phyloP scores from a whole-genome alignment of 2,113 vertebrate species.

The Zootoca vivipara region DNA sequence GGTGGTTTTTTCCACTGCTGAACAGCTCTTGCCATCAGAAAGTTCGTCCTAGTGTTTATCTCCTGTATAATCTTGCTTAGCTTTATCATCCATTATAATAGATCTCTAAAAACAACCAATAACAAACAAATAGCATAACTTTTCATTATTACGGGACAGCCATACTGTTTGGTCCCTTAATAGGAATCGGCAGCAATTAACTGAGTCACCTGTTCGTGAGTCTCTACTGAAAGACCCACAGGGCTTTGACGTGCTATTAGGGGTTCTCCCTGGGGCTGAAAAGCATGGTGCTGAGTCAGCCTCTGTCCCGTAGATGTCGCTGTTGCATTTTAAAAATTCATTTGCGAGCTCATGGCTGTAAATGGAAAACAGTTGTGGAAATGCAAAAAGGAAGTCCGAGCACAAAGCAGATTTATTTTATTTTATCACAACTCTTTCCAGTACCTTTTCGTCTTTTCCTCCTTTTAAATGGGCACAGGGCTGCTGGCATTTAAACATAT shows the following conservation, averaged over 20 bases:
- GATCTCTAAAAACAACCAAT: neutral
- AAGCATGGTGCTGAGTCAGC: neutral
- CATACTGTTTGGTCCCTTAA: neutral
- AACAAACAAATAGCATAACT: neutral
- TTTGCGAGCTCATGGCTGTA: neutral
- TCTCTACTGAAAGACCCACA: neutral
- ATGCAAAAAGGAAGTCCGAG: neutral
- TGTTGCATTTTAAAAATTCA: neutral
- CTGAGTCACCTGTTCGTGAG: neutral
- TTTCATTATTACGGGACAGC: neutral
- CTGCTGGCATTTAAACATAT: neutral
- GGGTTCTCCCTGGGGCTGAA: neutral
- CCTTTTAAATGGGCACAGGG: neutral
- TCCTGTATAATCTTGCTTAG: neutral
- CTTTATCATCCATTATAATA: neutral
- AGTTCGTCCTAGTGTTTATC: no score
- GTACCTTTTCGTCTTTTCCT: neutral
- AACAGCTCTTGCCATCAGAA: no score
- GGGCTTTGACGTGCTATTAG: neutral
- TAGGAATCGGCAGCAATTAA: neutral
- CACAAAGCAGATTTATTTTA: neutral
- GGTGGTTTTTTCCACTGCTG: no score
- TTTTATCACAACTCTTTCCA: neutral
- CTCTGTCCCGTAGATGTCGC: constrained; percentile 6
- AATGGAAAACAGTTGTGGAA: neutral